Evolutionary conservation across 2,797 vertebrate genomes (phyloP).

Genomic region (Tauraco hartlaubi): DNA sequence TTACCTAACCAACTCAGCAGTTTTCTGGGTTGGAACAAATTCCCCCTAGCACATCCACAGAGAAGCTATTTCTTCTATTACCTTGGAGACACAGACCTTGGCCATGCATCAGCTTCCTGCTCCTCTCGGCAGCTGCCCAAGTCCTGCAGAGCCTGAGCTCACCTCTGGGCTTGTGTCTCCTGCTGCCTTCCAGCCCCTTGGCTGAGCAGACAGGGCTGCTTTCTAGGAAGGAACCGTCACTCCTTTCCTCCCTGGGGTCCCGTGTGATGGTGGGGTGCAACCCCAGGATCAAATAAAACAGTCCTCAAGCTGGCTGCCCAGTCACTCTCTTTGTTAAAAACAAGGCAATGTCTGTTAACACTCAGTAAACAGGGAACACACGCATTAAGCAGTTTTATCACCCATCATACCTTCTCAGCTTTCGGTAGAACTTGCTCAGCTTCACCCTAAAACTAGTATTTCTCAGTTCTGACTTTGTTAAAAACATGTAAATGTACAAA

Average conservation of each 20-base stretch:
- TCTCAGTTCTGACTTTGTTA: neutral
- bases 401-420: neutral
- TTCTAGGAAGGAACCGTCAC: neutral
- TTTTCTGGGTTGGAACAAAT: neutral
- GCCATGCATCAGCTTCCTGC: neutral
- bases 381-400: neutral
- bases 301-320: neutral
- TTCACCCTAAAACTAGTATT: neutral
- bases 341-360: neutral
- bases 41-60: neutral
- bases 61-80: neutral
- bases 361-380: neutral
- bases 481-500: neutral
- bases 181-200: fast-evolving
- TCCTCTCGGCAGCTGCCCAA: neutral
- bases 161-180: neutral
- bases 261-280: fast-evolving
- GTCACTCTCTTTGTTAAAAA: neutral
- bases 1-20: fast-evolving
- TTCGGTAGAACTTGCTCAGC: neutral
- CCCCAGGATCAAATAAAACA: neutral
- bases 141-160: neutral
- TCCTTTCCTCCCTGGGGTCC: neutral
- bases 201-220: fast-evolving
- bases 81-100: neutral